Evolutionary conservation across 1,140 invertebrate genomes (phyloP).

Genomic region (Dreissena polymorpha): DNA sequence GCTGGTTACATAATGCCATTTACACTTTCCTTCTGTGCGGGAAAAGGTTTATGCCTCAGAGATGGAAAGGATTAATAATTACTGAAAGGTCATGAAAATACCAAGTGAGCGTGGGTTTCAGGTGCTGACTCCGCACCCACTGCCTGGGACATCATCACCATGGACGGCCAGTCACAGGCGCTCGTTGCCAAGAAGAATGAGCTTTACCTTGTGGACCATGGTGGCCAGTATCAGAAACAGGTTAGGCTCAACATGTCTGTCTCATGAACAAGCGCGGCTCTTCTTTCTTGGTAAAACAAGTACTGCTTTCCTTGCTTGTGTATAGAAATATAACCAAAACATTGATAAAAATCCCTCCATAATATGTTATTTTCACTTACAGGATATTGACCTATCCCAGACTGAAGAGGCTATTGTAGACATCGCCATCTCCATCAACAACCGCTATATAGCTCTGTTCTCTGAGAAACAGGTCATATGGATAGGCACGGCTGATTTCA

Average conservation of each 20-base stretch:
- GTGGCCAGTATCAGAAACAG: slow-evolving; percentile 84
- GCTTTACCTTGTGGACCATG: slow-evolving; percentile 85
- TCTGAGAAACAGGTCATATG: slow-evolving; percentile 92
- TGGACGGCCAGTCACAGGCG: slow-evolving; percentile 84
- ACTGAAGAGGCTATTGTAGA: too few relatives aligned
- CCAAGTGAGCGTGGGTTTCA: slow-evolving; percentile 74
- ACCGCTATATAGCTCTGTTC: slow-evolving; percentile 87
- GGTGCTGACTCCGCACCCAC: slow-evolving; percentile 85
- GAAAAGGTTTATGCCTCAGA: too few relatives aligned
- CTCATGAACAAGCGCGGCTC: too few relatives aligned
- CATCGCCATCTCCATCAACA: too few relatives aligned
- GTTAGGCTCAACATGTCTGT: slow-evolving; percentile 70
- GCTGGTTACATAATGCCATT: too few relatives aligned
- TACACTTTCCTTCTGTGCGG: too few relatives aligned
- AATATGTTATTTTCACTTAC: too few relatives aligned
- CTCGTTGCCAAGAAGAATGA: slow-evolving; percentile 87
- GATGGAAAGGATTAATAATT: too few relatives aligned
- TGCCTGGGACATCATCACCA: slow-evolving; percentile 87
- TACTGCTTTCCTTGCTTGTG: not conserved
- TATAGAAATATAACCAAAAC: not conserved
- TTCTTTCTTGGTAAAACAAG: not conserved
- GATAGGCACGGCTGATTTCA: slow-evolving; percentile 92
- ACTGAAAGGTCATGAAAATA: too few relatives aligned
- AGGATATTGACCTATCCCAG: too few relatives aligned
- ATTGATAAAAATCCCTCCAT: not conserved